Evolutionary conservation across 2,888 invertebrate species (phyloP).

Genomic region (Schizaphis graminum): DNA sequence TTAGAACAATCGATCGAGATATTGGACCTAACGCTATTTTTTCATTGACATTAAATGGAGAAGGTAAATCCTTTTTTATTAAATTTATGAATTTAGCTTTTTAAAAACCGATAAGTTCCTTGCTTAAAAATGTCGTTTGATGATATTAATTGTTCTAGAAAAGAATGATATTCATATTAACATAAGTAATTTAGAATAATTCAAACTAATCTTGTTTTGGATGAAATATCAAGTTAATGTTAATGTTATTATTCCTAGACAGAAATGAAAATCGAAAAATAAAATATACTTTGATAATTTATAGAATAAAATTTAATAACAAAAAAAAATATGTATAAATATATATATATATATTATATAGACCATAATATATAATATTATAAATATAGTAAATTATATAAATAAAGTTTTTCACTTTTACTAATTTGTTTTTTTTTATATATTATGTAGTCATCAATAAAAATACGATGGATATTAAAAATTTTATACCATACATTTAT

Average conservation of each 20-base stretch:
- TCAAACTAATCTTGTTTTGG: background rate
- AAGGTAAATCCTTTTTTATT: constrained; percentile 71
- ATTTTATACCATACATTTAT: background rate
- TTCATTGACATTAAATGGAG: constrained; percentile 79
- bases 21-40: constrained; percentile 79
- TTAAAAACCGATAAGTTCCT: background rate
- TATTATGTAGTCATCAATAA: background rate
- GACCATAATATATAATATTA: no score
- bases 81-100: background rate
- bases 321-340: no score
- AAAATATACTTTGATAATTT: background rate
- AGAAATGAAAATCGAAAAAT: background rate
- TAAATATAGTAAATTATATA: background rate
- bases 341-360: no score
- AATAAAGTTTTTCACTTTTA: background rate
- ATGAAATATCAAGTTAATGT: no score
- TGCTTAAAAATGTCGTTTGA: background rate
- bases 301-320: background rate
- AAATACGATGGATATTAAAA: background rate
- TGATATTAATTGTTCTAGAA: background rate
- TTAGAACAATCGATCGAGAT: constrained; percentile 82
- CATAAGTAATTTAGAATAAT: background rate
- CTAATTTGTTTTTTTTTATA: background rate
- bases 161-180: background rate
- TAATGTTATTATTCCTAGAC: background rate